Evolutionary conservation across 2,888 invertebrate species (phyloP).

Genomic region (Lochmaea crataegi): DNA sequence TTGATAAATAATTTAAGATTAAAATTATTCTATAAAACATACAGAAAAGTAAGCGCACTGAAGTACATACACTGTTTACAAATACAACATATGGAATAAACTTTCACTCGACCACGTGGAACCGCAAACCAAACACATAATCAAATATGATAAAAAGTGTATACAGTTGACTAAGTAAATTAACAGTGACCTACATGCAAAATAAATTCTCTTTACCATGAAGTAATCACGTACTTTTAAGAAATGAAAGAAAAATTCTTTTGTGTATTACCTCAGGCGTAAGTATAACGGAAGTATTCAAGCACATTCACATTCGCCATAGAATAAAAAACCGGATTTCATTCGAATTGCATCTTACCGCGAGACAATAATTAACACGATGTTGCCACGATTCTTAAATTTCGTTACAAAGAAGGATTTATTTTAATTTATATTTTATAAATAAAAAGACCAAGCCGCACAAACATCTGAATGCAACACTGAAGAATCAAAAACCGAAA

Average conservation of each 20-base stretch:
- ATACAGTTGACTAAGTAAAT: background rate
- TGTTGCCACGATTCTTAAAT: background rate
- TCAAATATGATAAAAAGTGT: background rate
- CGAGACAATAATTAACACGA: background rate
- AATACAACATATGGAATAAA: conserved; percentile 17
- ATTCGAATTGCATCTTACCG: background rate
- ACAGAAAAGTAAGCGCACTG: background rate
- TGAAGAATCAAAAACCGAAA: no score
- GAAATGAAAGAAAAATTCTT: background rate
- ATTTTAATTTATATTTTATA: background rate
- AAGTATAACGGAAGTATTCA: background rate
- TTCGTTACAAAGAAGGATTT: background rate
- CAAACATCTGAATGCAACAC: no score
- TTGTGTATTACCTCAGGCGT: background rate
- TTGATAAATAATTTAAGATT: no score
- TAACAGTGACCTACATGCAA: background rate
- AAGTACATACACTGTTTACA: conserved; percentile 5
- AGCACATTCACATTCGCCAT: background rate
- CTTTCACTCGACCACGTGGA: conserved; percentile 24
- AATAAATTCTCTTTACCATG: background rate
- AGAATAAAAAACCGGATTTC: background rate
- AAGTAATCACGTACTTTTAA: background rate
- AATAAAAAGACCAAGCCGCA: no score
- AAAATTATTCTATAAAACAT: background rate
- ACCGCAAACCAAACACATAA: background rate